Evolutionary conservation across 2,113 vertebrate species (phyloP), one percentile per base, ranked within the genome.

Genomic region (Otolemur garnettii): DNA sequence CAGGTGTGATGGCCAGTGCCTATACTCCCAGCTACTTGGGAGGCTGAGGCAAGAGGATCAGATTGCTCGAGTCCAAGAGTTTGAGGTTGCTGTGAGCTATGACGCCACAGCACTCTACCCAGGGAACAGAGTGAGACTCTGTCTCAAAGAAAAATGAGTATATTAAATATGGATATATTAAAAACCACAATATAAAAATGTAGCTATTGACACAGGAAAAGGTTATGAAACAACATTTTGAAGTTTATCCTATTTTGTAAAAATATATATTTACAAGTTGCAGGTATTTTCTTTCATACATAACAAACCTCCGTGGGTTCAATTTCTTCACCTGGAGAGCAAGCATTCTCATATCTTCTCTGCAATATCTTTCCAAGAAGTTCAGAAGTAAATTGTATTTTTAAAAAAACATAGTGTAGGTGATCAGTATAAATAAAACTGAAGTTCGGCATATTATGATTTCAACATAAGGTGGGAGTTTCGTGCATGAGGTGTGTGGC

Each of bases 161-260:
- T 50, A 50, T 50, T 50, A 50, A 50, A 50, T 50, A 50, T 50
- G 45, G 45, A 8, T 45, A 91, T 82, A 96, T 88, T 96, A 85
- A 88, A 93, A 96, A 94, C 68, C 18, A 77, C 50, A 68, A 22
- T 82, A 7, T 69, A 90, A 26, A 64, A 93, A 79, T 96, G 12
- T 57, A 91, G 59, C 59, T 88, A 57, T 26, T 64, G 38, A 69
- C 62, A 86, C 84, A 59, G 22, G 94, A 94, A 92, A 72, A 80
- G 18, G 2, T 71, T 91, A 77, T 90, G 33, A 94, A 72, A 72
- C 35, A 78, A 66, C 26, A 53, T 78, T 90, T 91, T 94, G 64
- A 59, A 79, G 68, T 74, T 87, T 11, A 90, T 83, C 85, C 4
- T 4, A 53, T 87, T 90, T 79, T 90, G 7, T 83, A 79, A 90